phyloP scores from a whole-genome alignment of 2,113 vertebrate species.

The Triplophysa rosa region DNA sequence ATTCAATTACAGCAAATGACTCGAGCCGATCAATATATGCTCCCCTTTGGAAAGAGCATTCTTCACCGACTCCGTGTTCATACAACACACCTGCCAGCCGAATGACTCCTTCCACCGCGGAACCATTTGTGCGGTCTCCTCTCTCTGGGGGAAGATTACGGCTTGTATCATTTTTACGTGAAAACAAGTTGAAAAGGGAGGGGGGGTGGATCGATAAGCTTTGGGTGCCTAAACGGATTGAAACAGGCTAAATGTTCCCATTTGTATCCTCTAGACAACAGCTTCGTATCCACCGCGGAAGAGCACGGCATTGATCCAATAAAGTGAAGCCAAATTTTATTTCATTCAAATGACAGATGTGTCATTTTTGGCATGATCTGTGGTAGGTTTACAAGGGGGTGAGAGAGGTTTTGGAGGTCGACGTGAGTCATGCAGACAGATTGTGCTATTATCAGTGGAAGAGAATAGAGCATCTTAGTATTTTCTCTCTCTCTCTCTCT shows the following conservation, averaged over 20 bases:
- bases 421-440: constrained; percentile 27
- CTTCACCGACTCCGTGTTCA: constrained; percentile 47
- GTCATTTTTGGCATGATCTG: constrained; percentile 50
- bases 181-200: constrained; percentile 63
- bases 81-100: constrained; percentile 41
- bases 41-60: constrained; percentile 48
- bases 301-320: constrained; percentile 69
- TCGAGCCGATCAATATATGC: constrained; percentile 35
- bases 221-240: constrained; percentile 62
- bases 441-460: constrained; percentile 5
- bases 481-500: too few species aligned
- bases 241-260: constrained; percentile 64
- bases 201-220: constrained; percentile 62
- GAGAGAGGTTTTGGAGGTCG: constrained; percentile 49
- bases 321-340: constrained; percentile 54
- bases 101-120: constrained; percentile 1
- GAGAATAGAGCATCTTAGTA: constrained; percentile 19
- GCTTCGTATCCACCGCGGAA: constrained; percentile 59
- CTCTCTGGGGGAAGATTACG: constrained; percentile 63
- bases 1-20: constrained; percentile 44
- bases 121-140: constrained; percentile 9
- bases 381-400: constrained; percentile 20
- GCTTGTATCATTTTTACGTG: constrained; percentile 63
- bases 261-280: constrained; percentile 69
- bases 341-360: constrained; percentile 57